Conservation (phyloP, 2,888 invertebrate species). For the Drosophila antonietae region DNA sequence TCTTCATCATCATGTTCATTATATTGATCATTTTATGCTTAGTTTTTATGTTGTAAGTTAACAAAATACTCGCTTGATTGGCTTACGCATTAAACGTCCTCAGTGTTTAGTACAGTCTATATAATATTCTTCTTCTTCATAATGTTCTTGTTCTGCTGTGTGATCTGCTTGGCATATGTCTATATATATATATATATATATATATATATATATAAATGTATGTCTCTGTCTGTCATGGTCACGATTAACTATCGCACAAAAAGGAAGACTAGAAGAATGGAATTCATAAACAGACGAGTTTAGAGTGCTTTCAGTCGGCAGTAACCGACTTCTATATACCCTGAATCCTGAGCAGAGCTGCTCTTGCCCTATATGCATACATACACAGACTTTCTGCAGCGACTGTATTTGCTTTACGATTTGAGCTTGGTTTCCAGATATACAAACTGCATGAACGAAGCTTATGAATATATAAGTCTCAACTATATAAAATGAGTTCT, state of each 20-base stretch:
- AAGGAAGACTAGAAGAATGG: slow-evolving; percentile 51
- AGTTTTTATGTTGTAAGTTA: slow-evolving; percentile 30
- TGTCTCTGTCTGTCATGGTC: slow-evolving; percentile 7
- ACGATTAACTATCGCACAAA: slow-evolving; percentile 21
- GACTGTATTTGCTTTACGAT: background rate
- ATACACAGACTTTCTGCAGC: background rate
- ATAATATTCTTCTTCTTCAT: slow-evolving; percentile 11
- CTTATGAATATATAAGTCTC: too few species aligned
- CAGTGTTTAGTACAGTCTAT: slow-evolving; percentile 49
- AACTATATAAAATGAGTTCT: background rate
- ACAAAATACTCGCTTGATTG: slow-evolving; percentile 62
- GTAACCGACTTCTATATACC: background rate
- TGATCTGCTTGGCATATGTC: background rate
- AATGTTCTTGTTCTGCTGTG: slow-evolving; percentile 1
- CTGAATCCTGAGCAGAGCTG: background rate
- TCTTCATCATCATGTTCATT: too few species aligned
- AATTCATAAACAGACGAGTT: slow-evolving; percentile 12
- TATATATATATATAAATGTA: slow-evolving; percentile 3
- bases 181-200: too few species aligned
- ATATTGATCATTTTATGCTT: slow-evolving; percentile 12
- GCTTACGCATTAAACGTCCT: slow-evolving; percentile 62
- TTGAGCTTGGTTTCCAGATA: background rate
- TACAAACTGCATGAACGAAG: background rate
- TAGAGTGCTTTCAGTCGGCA: background rate
- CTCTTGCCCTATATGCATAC: too few species aligned